A percentile compares a stretch with the other conserved stretches of the same genome.
phyloP scores from a whole-genome alignment of 1,140 invertebrate species.

The Lepidurus couesii region DNA sequence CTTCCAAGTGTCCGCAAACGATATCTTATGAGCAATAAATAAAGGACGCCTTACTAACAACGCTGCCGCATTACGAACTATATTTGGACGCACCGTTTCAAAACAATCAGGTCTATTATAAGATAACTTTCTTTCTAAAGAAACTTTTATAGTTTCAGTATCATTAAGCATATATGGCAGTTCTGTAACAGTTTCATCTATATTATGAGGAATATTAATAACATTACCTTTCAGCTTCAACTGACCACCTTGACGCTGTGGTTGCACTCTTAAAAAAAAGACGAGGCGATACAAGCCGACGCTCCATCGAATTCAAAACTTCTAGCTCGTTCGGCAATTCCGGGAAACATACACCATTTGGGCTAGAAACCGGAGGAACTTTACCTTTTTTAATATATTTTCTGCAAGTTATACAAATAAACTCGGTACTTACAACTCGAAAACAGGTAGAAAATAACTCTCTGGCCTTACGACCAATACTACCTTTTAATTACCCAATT shows the following conservation, averaged over 20 bases:
- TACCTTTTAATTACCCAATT: background rate
- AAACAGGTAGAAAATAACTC: background rate
- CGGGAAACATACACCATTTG: background rate
- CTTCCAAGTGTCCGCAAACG: constrained; percentile 4
- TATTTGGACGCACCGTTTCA: constrained; percentile 5
- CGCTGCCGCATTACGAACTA: background rate
- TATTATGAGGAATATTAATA: background rate
- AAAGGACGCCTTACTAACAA: constrained; percentile 5
- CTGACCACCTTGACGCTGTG: background rate
- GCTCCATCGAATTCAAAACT: background rate
- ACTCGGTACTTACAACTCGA: background rate
- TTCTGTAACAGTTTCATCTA: background rate
- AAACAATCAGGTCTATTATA: background rate
- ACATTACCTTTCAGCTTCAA: background rate
- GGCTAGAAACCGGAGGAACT: background rate
- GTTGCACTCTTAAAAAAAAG: background rate
- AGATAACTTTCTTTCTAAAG: background rate
- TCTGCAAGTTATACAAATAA: background rate
- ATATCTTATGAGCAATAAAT: background rate
- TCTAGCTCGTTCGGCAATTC: background rate
- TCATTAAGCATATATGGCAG: background rate
- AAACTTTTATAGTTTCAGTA: background rate
- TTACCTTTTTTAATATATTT: constrained; percentile 8
- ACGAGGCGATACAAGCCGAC: background rate
- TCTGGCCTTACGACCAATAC: background rate